Evolutionary conservation across 2,888 invertebrate species (phyloP), one percentile per base, ranked within the genome.

Genomic region (Asteroscopus sphinx): DNA sequence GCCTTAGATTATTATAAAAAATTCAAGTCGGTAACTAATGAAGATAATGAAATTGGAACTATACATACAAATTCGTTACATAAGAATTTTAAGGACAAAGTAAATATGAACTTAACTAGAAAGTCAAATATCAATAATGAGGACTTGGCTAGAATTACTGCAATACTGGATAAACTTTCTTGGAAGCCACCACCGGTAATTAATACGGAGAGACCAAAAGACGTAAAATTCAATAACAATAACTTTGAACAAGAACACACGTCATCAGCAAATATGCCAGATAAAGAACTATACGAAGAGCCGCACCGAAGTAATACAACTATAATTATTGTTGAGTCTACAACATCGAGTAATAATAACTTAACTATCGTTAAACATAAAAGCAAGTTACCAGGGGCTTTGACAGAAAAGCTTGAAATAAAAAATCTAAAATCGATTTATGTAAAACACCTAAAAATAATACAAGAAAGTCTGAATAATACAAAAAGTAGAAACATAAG

Each of bases 351-450:
- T 8, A 11, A 36, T 11, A 46, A 42, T 9, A 51, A 47, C 3
- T 17, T 30, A 7, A 37, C 26, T 5, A 48, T 11, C 1, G 11
- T 45, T 15, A 70, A 51, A 52, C 70, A 66, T 45, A 40, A 36
- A 48, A 70, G 36, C n/a, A 37, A 15, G 26, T 16, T 12, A 0
- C 66, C 66, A 32, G 58, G 45, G 30, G 28, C 3, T 35, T 26
- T 67, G 6, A 70, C 52, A 21, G 25, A 41, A 15, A 21, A 52
- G 0, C 13, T 37, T 0, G 36, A 9, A 13, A 30, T 52, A 2
- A 15, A 45, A 30, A 45, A 52, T n/a, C 26, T 70, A 13, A 13
- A 33, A 41, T 28, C 17, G 16, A 37, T 48, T 33, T 58, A 52
- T 21, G 32, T 35, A 17, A n/a, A 70, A n/a, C 17, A 48, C 13